Conservation (phyloP, 2,888 invertebrate species). For the Choristoneura rosaceana region DNA sequence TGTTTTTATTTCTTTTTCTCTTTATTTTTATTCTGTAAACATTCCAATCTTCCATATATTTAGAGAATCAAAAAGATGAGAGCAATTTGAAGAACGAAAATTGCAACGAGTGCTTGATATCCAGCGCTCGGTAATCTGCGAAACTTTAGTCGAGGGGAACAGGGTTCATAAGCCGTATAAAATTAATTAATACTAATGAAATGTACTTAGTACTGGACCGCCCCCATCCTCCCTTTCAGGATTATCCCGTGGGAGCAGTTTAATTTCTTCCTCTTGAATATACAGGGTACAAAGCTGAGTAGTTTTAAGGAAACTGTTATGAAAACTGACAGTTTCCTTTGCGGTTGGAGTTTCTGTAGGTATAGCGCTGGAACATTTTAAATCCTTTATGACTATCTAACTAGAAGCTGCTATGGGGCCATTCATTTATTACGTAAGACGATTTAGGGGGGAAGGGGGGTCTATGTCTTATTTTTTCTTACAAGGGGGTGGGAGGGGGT, state of each 20-base stretch:
- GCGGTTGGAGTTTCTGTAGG: conserved; percentile 6
- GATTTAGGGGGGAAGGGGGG: too few relatives aligned
- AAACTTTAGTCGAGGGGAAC: conserved; percentile 38
- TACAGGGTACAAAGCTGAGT: conserved; percentile 43
- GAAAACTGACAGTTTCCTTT: conserved; percentile 47
- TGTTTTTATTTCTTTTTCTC: too few relatives aligned
- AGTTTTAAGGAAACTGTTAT: conserved; percentile 49
- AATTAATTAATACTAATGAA: conserved; percentile 68
- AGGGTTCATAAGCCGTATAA: conserved; percentile 54
- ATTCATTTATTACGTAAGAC: too few relatives aligned
- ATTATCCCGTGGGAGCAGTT: conserved; percentile 57
- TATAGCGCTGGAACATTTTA: background rate
- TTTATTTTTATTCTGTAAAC: too few relatives aligned
- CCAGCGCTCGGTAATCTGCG: conserved; percentile 23
- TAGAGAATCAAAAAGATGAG: background rate
- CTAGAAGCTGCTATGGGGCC: background rate
- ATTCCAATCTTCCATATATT: background rate
- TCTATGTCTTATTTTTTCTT: too few relatives aligned
- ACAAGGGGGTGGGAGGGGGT: too few relatives aligned
- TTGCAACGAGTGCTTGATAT: conserved; percentile 34
- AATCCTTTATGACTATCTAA: background rate
- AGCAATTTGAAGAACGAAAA: conserved; percentile 19
- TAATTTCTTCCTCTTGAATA: conserved; percentile 62
- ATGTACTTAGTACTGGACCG: conserved; percentile 53
- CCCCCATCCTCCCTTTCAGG: conserved; percentile 42